Percentiles rank a stretch among this genome's conserved stretches.
These are phyloP conservation scores for Dicyrtoma fusca DNA, from an alignment of 2,888 invertebrate species.

Conservation along the genomic window DNA sequence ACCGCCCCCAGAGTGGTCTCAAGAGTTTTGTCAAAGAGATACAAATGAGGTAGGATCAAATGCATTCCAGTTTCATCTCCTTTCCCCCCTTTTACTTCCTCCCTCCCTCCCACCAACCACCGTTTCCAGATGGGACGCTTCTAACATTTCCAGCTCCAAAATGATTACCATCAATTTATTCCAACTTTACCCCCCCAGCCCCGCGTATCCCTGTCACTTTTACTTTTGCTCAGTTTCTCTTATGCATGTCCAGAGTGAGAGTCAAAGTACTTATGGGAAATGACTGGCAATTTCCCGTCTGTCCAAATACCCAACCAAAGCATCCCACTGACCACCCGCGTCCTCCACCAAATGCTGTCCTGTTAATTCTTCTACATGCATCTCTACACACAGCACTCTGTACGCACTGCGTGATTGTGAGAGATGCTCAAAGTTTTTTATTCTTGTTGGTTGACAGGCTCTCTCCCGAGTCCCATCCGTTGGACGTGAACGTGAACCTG, in stretches of 20 bases:
- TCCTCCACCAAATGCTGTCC: too few relatives aligned
- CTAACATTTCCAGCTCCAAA: constrained; percentile 4
- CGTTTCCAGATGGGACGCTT: constrained; percentile 30
- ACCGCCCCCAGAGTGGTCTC: constrained; percentile 48
- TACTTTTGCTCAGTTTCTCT: constrained; percentile 1
- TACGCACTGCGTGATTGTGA: constrained; percentile 5
- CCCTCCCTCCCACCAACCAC: too few relatives aligned
- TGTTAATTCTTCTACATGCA: too few relatives aligned
- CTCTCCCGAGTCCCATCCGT: constrained; percentile 19
- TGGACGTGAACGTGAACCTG: constrained; percentile 38
- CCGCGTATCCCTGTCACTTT: neutral
- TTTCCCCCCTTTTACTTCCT: neutral
- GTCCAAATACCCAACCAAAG: too few relatives aligned
- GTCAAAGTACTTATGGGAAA: neutral
- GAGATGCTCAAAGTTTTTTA: neutral
- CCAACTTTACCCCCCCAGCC: neutral
- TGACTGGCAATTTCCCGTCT: too few relatives aligned
- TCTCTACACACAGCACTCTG: too few relatives aligned
- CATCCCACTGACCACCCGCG: too few relatives aligned
- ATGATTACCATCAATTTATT: constrained; percentile 6
- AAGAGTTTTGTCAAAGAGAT: constrained; percentile 32
- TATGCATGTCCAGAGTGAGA: neutral
- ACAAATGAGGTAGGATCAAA: constrained; percentile 36
- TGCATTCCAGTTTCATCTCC: constrained; percentile 8
- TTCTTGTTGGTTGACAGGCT: constrained; percentile 32